Percentiles rank a stretch among this genome's conserved stretches.
Conservation (phyloP, 2,888 invertebrate species). For the Lochmaea capreae region DNA sequence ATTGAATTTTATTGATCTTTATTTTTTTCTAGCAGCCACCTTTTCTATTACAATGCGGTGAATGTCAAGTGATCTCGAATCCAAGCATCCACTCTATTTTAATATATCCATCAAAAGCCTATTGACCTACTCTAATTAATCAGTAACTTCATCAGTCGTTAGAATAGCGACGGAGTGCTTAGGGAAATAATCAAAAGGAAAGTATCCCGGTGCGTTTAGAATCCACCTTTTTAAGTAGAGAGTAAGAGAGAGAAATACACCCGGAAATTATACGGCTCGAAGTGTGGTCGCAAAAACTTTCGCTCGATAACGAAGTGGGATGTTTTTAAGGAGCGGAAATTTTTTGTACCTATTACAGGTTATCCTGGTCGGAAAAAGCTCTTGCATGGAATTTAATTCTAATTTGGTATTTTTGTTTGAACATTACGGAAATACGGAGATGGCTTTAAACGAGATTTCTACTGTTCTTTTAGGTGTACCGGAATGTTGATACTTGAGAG, state of each 20-base stretch:
- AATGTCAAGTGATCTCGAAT: constrained; percentile 3
- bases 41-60: neutral
- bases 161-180: constrained; percentile 20
- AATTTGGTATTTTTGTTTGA: neutral
- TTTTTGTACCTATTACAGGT: constrained; percentile 9
- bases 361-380: neutral
- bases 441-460: neutral
- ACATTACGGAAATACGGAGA: neutral
- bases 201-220: constrained; percentile 16
- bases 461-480: neutral
- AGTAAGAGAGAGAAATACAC: constrained; percentile 1
- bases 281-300: constrained; percentile 7
- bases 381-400: constrained; percentile 1
- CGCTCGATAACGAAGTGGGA: constrained; percentile 16
- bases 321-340: constrained; percentile 12
- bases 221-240: constrained; percentile 19
- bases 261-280: constrained; percentile 18
- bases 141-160: constrained; percentile 26
- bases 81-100: constrained; percentile 15
- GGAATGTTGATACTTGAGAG: neutral
- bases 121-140: constrained; percentile 26
- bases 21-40: neutral
- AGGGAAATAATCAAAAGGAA: constrained; percentile 23
- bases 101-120: neutral
- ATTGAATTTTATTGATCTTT: neutral